phyloP scores from a whole-genome alignment of 2,888 invertebrate genomes.

The Ashinkailepas kermadecensis region DNA sequence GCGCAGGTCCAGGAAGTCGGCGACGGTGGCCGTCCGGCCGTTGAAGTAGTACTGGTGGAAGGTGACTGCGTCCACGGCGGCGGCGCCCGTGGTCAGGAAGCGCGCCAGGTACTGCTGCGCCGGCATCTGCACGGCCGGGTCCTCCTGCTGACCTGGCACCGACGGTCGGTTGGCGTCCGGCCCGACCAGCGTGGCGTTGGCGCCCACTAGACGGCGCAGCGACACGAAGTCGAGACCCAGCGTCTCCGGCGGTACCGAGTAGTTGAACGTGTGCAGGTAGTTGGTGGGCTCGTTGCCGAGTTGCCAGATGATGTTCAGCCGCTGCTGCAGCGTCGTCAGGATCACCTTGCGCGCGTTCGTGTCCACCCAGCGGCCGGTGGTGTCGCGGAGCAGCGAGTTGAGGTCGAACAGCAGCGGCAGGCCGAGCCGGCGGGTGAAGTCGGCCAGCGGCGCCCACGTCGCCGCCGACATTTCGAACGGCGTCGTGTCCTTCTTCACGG shows the following conservation, averaged over 20 bases:
- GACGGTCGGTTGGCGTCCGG: constrained; percentile 60
- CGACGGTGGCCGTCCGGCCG: constrained; percentile 52
- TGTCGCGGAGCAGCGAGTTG: constrained; percentile 30
- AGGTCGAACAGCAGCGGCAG: constrained; percentile 31
- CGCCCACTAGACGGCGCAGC: constrained; percentile 55
- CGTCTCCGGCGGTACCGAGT: constrained; percentile 49
- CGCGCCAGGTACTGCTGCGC: constrained; percentile 41
- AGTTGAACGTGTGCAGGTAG: constrained; percentile 56
- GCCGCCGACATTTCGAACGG: neutral
- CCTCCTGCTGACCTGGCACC: neutral
- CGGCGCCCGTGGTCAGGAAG: constrained; percentile 42
- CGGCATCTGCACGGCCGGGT: constrained; percentile 20
- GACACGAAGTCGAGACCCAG: constrained; percentile 55
- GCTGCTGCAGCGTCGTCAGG: constrained; percentile 7
- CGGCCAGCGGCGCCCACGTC: constrained; percentile 26
- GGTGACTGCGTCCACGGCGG: constrained; percentile 52
- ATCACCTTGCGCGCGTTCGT: constrained; percentile 28
- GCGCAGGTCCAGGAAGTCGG: constrained; percentile 58
- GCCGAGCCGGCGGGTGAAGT: constrained; percentile 22
- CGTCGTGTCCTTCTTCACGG: neutral
- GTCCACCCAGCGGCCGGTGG: constrained; percentile 27
- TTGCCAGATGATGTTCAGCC: constrained; percentile 28
- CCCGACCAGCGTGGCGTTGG: constrained; percentile 54
- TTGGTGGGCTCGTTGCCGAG: constrained; percentile 53
- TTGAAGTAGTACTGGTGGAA: constrained; percentile 60